These are phyloP conservation scores for Drosophila micromelanica DNA, from an alignment of 1,140 invertebrate genomes.

Conservation along the genomic window DNA sequence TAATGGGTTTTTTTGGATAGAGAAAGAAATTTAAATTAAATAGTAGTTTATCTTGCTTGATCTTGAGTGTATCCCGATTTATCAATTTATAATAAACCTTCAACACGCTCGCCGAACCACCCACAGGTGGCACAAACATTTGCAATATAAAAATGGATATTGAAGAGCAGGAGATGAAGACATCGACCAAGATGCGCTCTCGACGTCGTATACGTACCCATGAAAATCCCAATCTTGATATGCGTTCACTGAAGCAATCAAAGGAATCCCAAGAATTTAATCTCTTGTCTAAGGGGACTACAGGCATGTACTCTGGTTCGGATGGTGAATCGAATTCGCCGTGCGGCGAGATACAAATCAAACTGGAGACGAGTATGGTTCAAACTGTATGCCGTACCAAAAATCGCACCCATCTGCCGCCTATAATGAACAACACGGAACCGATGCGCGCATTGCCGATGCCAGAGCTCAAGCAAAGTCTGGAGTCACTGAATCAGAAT, in stretches of 20 bases:
- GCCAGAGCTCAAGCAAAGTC: conserved; percentile 29
- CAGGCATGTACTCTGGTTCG: conserved; percentile 17
- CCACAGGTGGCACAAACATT: conserved; percentile 37
- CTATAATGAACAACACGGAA: conserved; percentile 7
- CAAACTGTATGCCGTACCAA: conserved; percentile 40
- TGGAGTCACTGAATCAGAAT: conserved; percentile 8
- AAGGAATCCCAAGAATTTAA: background rate
- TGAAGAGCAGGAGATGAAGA: conserved; percentile 36
- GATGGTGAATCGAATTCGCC: conserved; percentile 38
- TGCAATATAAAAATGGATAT: conserved; percentile 39
- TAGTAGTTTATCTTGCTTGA: no score
- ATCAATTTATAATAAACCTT: background rate
- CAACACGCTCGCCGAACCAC: conserved; percentile 20
- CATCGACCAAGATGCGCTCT: conserved; percentile 34
- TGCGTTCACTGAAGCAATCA: conserved; percentile 15
- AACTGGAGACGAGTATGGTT: conserved; percentile 47
- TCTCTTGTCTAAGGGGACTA: background rate
- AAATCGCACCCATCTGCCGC: conserved; percentile 10
- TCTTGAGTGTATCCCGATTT: no score
- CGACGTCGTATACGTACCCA: conserved; percentile 48
- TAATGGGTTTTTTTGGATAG: no score
- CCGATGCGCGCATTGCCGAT: conserved; percentile 47
- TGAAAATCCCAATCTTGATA: conserved; percentile 40
- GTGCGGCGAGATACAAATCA: conserved; percentile 50
- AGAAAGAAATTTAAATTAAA: background rate